Evolutionary conservation across 2,113 vertebrate species (phyloP), one percentile per base, ranked within the genome.

Genomic region (Picathartes gymnocephalus): DNA sequence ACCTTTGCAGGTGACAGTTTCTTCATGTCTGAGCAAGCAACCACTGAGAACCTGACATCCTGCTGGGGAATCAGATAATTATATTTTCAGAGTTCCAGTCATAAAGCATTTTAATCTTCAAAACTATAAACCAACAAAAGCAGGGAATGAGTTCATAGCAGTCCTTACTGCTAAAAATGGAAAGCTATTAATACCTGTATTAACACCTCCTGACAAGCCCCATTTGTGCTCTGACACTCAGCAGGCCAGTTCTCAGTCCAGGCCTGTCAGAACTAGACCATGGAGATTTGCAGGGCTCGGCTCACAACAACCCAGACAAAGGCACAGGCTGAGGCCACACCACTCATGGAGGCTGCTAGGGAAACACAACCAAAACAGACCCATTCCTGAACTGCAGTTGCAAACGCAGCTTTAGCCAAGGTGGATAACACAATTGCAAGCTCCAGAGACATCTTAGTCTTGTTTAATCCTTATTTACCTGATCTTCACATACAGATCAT

Each of bases 201-300:
- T 94, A 92, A 88, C 27, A 15, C 47, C 66, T 94, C 53, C 79
- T 77, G 79, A 86, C 88, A 95, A 85, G 87, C 62, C 57, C 42
- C 24, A 68, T 40, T 86, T 88, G 54, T 24, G 68, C 53, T 51
- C 65, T 68, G 61, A 92, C 79, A 82, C 44, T 88, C 19, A 31
- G 37, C 88, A 92, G 71, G 66, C 37, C 80, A 73, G 54, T 15
- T 73, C 79, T 16, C 4, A 1, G 76, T 33, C 58, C 85, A 66
- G 64, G 33, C 86, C 88, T 95, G 88, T 66, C 80, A 73, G 35
- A 87, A 93, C 70, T 20, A 70, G 77, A 78, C 4, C 1, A 0
- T 7, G 18, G 42, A 83, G 71, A 57, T 42, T 88, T 62, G 60
- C 50, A 66, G 64, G 42, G 82, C 79, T 81, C 53, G 27, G 86